phyloP scores from a whole-genome alignment of 2,888 invertebrate genomes.

The Melangyna quadrimaculata region DNA sequence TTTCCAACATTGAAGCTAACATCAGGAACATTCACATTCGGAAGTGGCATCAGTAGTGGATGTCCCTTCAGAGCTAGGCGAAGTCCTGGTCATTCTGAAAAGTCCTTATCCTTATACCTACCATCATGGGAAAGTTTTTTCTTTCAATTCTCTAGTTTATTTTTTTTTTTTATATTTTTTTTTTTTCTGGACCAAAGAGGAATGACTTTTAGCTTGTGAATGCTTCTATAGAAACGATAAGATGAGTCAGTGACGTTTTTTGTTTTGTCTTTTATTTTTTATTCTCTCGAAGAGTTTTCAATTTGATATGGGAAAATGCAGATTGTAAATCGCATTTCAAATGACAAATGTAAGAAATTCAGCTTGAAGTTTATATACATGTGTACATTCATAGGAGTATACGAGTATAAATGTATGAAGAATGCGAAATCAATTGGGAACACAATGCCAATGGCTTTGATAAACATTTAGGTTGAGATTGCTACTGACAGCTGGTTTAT shows the following conservation, averaged over 20 bases:
- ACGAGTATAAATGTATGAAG: not conserved
- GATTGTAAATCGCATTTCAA: conserved; percentile 47
- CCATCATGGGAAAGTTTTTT: not conserved
- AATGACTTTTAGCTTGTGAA: conserved; percentile 57
- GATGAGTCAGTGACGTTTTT: conserved; percentile 64
- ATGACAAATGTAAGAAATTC: conserved; percentile 39
- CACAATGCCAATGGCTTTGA: conserved; percentile 38
- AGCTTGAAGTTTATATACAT: not conserved
- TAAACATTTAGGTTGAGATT: conserved; percentile 42
- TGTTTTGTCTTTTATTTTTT: not conserved
- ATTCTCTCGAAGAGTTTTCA: not conserved
- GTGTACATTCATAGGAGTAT: not conserved
- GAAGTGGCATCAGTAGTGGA: conserved; percentile 25
- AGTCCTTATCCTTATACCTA: conserved; percentile 41
- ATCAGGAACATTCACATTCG: conserved; percentile 53
- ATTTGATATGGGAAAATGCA: conserved; percentile 42
- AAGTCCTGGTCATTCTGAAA: conserved; percentile 28
- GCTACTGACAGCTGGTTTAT: conserved; percentile 22
- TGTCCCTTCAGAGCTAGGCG: conserved; percentile 18
- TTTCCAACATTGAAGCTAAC: conserved; percentile 50
- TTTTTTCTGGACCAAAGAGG: conserved; percentile 29
- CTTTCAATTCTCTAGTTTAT: not conserved
- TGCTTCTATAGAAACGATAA: conserved; percentile 34
- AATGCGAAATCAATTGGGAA: conserved; percentile 50
- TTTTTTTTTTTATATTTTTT: conserved; percentile 15